These are phyloP conservation scores for Esox niger DNA, from an alignment of 2,113 vertebrate species.

Conservation along the genomic window DNA sequence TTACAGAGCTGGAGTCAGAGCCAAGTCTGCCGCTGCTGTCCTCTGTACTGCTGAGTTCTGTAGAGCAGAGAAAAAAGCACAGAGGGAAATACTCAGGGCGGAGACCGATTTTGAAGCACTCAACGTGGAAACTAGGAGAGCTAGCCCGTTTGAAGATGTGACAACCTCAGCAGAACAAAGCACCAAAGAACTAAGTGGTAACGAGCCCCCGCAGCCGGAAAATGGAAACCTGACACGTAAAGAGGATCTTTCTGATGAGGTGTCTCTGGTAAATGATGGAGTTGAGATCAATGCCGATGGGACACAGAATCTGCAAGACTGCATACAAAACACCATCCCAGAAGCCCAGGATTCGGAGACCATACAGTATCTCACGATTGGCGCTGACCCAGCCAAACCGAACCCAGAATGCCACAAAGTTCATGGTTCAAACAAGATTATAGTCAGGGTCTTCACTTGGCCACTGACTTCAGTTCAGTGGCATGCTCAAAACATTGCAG, in stretches of 20 bases:
- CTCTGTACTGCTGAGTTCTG: slow-evolving; percentile 42
- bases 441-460: slow-evolving; percentile 68
- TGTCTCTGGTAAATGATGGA: background rate
- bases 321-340: background rate
- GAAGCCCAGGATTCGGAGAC: slow-evolving; percentile 31
- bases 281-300: background rate
- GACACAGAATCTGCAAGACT: background rate
- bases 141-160: background rate
- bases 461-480: slow-evolving; percentile 60
- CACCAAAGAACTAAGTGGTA: background rate
- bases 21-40: slow-evolving; percentile 68
- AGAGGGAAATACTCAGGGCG: background rate
- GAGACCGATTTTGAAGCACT: background rate
- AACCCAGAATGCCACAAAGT: slow-evolving; percentile 6
- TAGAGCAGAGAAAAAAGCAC: background rate
- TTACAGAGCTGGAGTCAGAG: slow-evolving; percentile 33
- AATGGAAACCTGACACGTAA: background rate
- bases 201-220: background rate
- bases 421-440: slow-evolving; percentile 3
- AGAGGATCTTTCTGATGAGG: background rate
- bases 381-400: slow-evolving; percentile 34
- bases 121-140: background rate
- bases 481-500: slow-evolving; percentile 49
- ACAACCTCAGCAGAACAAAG: background rate
- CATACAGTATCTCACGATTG: slow-evolving; percentile 67